These are phyloP conservation scores for Embidobia sp. DNA, from an alignment of 2,888 invertebrate genomes.

Conservation along the genomic window DNA sequence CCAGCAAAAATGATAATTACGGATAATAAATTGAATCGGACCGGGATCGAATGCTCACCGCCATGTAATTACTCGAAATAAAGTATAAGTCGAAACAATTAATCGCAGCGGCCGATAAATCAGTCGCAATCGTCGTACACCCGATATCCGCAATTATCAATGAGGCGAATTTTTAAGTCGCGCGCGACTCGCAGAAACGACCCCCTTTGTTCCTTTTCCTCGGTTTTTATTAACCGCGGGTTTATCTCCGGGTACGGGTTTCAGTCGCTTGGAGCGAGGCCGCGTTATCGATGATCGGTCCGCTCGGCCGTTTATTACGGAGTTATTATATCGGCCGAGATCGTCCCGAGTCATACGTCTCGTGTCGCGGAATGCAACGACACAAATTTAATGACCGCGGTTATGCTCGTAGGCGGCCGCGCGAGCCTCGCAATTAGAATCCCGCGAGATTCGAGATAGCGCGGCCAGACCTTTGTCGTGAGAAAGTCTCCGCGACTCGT, in stretches of 20 bases:
- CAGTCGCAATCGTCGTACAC: constrained; percentile 14
- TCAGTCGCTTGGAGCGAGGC: constrained; percentile 37
- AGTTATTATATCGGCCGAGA: constrained; percentile 44
- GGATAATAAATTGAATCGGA: constrained; percentile 27
- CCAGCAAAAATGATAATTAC: constrained; percentile 26
- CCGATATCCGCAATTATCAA: constrained; percentile 33
- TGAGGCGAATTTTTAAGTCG: background rate
- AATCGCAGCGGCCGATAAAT: constrained; percentile 29
- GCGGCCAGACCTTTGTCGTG: constrained; percentile 69
- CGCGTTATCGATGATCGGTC: constrained; percentile 48
- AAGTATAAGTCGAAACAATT: constrained; percentile 47
- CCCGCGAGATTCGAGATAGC: constrained; percentile 69
- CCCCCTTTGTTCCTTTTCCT: constrained; percentile 1
- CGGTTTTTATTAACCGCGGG: constrained; percentile 1
- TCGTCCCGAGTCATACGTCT: constrained; percentile 55
- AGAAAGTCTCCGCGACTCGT: constrained; percentile 70
- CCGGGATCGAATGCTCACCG: constrained; percentile 16
- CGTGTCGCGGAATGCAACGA: constrained; percentile 69
- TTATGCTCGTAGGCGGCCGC: constrained; percentile 70
- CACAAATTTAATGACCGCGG: constrained; percentile 74
- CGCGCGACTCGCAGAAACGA: constrained; percentile 20
- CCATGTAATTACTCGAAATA: constrained; percentile 37
- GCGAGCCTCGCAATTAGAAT: constrained; percentile 73
- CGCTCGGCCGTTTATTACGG: constrained; percentile 33
- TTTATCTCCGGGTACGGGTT: constrained; percentile 22